A percentile compares a stretch with the other conserved stretches of the same genome.
phyloP scores from a whole-genome alignment of 1,140 invertebrate genomes.

The Drosophila ficusphila region DNA sequence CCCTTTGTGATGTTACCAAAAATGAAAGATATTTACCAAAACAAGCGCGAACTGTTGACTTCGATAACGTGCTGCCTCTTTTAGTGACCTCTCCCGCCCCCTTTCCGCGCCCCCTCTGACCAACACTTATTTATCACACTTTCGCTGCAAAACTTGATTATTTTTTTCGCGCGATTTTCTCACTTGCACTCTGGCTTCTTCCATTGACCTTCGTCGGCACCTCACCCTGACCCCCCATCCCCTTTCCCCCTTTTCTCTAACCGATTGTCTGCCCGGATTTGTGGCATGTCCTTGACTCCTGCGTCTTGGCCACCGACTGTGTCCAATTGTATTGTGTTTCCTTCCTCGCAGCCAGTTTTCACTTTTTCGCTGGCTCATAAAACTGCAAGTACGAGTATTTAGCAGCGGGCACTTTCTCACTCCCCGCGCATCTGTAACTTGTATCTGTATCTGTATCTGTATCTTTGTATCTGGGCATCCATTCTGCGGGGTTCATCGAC shows the following conservation, averaged over 20 bases:
- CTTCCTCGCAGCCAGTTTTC: conserved; percentile 59
- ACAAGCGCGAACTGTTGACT: conserved; percentile 12
- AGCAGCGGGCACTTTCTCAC: conserved; percentile 37
- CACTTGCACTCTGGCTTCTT: conserved; percentile 60
- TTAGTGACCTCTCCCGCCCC: background rate
- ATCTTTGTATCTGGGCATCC: conserved; percentile 16
- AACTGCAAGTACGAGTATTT: conserved; percentile 76
- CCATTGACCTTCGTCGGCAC: conserved; percentile 50
- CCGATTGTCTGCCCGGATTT: conserved; percentile 22
- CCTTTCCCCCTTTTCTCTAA: background rate
- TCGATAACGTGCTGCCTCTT: conserved; percentile 3
- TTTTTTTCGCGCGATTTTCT: conserved; percentile 64
- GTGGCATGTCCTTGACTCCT: conserved; percentile 77
- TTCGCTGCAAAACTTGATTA: conserved; percentile 72
- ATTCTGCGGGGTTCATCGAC: conserved; percentile 59
- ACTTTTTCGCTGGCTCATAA: conserved; percentile 73
- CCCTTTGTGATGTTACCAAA: background rate
- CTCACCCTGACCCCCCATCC: background rate
- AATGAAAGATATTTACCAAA: conserved; percentile 12
- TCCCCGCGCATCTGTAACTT: conserved; percentile 10
- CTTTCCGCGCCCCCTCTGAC: background rate
- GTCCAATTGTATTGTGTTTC: conserved; percentile 65
- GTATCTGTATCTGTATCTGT: conserved; percentile 8
- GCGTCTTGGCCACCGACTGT: conserved; percentile 42
- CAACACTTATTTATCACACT: conserved; percentile 67